Conservation (phyloP, 2,113 vertebrate species). For the Nibea coibor region DNA sequence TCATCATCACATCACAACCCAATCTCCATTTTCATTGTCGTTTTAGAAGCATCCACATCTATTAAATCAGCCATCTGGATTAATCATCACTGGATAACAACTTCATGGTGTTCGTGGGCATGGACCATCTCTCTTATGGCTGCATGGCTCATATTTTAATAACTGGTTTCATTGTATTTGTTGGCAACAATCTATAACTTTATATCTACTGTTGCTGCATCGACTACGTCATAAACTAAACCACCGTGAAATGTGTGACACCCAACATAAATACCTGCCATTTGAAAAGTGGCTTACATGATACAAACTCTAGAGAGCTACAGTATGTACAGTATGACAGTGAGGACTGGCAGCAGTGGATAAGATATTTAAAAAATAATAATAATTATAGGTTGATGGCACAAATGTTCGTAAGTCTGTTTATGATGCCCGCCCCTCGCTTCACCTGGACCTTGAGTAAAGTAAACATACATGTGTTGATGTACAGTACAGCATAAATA, state of each 20-base stretch:
- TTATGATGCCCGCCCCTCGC: slow-evolving; percentile 12
- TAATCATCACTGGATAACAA: slow-evolving; percentile 9
- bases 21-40: slow-evolving; percentile 18
- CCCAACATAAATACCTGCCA: slow-evolving; percentile 48
- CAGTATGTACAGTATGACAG: slow-evolving; percentile 74
- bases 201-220: slow-evolving; percentile 45
- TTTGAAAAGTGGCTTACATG: slow-evolving; percentile 50
- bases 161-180: slow-evolving; percentile 16
- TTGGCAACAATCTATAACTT: slow-evolving; percentile 39
- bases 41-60: slow-evolving; percentile 17
- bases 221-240: slow-evolving; percentile 53
- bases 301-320: slow-evolving; percentile 59
- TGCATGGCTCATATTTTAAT: slow-evolving; percentile 58
- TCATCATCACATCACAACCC: slow-evolving; percentile 32
- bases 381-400: slow-evolving; percentile 45
- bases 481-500: slow-evolving; percentile 73
- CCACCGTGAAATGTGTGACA: slow-evolving; percentile 60
- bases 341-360: slow-evolving; percentile 46
- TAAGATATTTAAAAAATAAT: slow-evolving; percentile 24
- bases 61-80: slow-evolving; percentile 24
- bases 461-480: slow-evolving; percentile 62
- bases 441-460: slow-evolving; percentile 37
- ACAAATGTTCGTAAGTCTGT: slow-evolving; percentile 51
- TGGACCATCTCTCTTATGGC: slow-evolving; percentile 60
- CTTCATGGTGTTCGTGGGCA: slow-evolving; percentile 7